Base-by-base conservation (phyloP, 2,888 invertebrate species). In the Heliconius cydno region DNA sequence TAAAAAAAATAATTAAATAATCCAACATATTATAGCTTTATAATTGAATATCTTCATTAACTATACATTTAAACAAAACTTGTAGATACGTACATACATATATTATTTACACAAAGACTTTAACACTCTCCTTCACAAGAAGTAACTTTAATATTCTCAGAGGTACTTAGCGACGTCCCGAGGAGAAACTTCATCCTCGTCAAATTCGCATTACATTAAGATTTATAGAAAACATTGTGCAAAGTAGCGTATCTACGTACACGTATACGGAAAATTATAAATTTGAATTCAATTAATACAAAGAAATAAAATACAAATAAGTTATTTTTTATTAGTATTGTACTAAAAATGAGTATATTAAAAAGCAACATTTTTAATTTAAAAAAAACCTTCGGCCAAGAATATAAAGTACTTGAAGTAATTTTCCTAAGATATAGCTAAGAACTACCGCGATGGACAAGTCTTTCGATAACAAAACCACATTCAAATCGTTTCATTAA, bases 181-280 rank as follows among this genome's bases (percentile, higher is more conserved):
- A 41, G 15, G 72, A 73, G 66, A 66, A 77, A 78, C 72, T 78
- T 78, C 46, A 41, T 78, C 72, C 72, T 73, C 78, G 25, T 72
- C 72, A 78, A 73, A 72, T 66, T 78, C 72, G 52, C 65, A 66
- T 78, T 70, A 73, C 72, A 72, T 63, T 72, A 66, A 28, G 52
- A 66, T 67, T 78, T 67, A 66, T 57, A 78, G 78, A 67, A 73
- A 78, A 72, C 74, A 63, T 41, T 74, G 38, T 74, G 28, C 22
- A 65, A 74, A 74, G 38, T 28, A 41, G 28, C 65, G 22, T 75
- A 38, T 9, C 19, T 46, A 30, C 41, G 30, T 30, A 30, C 6
- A 30, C 30, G 5, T 30, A 28, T 28, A 28, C 28, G 28, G 28
- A 28, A 28, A 28, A 28, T 28, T 28, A 28, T 28, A 28, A 28